phyloP scores from a whole-genome alignment of 2,797 vertebrate species.

The Cossypha niveicapilla region DNA sequence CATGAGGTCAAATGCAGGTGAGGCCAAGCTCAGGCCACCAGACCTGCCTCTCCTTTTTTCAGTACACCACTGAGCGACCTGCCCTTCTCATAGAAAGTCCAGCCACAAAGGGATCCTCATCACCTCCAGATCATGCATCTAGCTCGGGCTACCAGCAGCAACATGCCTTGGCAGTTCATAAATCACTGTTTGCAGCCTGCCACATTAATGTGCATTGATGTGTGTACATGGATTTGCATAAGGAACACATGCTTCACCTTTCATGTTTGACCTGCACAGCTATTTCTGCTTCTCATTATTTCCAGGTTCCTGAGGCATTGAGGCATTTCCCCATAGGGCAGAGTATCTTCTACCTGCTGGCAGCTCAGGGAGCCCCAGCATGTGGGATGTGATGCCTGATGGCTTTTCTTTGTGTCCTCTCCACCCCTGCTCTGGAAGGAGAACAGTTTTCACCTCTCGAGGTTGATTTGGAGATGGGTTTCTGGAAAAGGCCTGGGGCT shows the following conservation, averaged over 20 bases:
- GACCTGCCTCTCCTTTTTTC: not conserved
- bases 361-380: not conserved
- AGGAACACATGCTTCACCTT: not conserved
- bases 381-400: fast-evolving
- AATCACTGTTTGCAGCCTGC: not conserved
- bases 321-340: not conserved
- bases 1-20: not conserved
- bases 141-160: not conserved
- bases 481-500: not conserved
- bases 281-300: not conserved
- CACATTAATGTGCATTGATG: not conserved
- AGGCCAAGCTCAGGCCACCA: not conserved
- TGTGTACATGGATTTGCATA: conserved; percentile 6
- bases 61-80: not conserved
- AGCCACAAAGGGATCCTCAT: not conserved
- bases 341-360: not conserved
- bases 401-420: not conserved
- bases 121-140: not conserved
- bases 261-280: not conserved
- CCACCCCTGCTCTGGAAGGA: not conserved
- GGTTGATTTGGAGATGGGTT: not conserved
- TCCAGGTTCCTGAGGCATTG: not conserved
- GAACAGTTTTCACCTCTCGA: not conserved
- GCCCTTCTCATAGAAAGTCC: not conserved
- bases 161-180: not conserved